Evolutionary conservation across 2,888 invertebrate species (phyloP).

Genomic region (Synergus umbraculus): DNA sequence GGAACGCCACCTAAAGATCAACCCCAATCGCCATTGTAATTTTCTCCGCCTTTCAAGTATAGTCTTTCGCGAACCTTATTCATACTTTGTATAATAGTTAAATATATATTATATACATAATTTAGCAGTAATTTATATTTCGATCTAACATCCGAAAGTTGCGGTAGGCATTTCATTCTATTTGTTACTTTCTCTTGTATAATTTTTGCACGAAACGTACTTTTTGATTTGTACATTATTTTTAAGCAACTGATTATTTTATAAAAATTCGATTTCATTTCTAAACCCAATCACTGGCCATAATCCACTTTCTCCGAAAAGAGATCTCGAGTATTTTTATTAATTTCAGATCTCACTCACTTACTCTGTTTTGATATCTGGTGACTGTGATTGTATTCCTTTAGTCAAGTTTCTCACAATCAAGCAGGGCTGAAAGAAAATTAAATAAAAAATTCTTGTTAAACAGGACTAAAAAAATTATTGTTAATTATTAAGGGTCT

Average conservation of each 20-base stretch:
- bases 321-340: not conserved
- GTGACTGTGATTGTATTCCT: not conserved
- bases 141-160: slow-evolving; percentile 29
- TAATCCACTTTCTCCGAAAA: not conserved
- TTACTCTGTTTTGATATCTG: not conserved
- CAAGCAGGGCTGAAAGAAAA: not conserved
- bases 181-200: slow-evolving; percentile 4
- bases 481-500: not conserved
- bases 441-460: not conserved
- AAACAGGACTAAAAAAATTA: not conserved
- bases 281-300: not conserved
- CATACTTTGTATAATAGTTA: slow-evolving; percentile 52
- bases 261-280: slow-evolving; percentile 4
- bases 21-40: slow-evolving; percentile 44
- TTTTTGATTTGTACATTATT: slow-evolving; percentile 41
- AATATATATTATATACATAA: slow-evolving; percentile 47
- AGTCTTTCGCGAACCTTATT: slow-evolving; percentile 38
- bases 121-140: slow-evolving; percentile 42
- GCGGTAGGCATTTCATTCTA: slow-evolving; percentile 17
- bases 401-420: not conserved
- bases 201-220: slow-evolving; percentile 28
- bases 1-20: slow-evolving; percentile 22
- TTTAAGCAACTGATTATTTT: not conserved
- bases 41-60: slow-evolving; percentile 40
- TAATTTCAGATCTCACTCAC: not conserved